Base-by-base conservation (phyloP, 2,113 vertebrate genomes). In the Blennius ocellaris region DNA sequence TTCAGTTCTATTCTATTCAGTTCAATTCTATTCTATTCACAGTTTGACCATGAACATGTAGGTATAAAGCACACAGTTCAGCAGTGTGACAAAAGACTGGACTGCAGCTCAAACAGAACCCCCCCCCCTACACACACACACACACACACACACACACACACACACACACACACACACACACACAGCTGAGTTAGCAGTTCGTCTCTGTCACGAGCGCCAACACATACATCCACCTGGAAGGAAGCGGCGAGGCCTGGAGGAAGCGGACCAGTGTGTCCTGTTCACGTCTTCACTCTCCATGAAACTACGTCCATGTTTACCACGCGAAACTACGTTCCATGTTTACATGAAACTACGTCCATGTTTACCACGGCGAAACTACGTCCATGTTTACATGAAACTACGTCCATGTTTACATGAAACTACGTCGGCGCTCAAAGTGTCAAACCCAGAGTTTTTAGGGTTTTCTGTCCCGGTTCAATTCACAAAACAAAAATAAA, bases 191-290 rank as follows among this genome's bases (percentile, higher is more conserved):
- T 86, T 84, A 82, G 89, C 85, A 60, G 16, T 85, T 69, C 38
- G 55, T 57, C 65, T 43, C 15, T 37, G 53, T 66, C 48, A 40
- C 21, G 39, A 1, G 11, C 38, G 87, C 86, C 83, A 84, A 88
- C 70, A 78, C 78, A 86, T 68, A 91, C 87, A 82, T 87, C 81
- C 86, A 90, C 77, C 83, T 82, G 90, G 91, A 89, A 92, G 91
- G 90, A 92, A 91, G 72, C 60, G 51, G 71, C 40, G 79, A 78
- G 77, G 77, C 81, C 56, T 62, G 7, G 55, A 69, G 69, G 53
- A 30, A 30, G 21, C 4, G 21, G 58, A 72, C 77, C 52, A 48
- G 8, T 1, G 62, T 5, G 63, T 79, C 72, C 80, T 54, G 50
- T 21, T 51, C 48, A 69, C 68, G 49, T 39, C 14, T 45, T 45